Conservation (phyloP, 2,797 vertebrate genomes). For the Sebastes glaucus region DNA sequence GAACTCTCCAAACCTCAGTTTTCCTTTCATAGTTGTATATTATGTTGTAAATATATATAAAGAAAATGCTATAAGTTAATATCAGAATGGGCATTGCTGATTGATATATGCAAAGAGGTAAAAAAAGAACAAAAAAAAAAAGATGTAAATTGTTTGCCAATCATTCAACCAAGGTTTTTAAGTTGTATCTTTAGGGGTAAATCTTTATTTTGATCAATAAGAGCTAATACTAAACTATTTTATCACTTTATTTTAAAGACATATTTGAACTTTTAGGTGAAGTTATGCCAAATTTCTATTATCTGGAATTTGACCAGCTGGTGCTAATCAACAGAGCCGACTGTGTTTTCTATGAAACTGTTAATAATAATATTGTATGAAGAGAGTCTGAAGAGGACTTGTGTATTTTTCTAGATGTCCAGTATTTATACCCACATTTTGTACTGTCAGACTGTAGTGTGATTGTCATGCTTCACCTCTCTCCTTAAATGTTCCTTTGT, state of each 20-base stretch:
- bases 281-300: constrained; percentile 71
- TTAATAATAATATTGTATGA: constrained; percentile 86
- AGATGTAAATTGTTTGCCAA: constrained; percentile 62
- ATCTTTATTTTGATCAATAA: constrained; percentile 74
- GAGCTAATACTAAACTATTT: constrained; percentile 63
- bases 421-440: constrained; percentile 95
- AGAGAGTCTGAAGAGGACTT: constrained; percentile 87
- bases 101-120: constrained; percentile 67
- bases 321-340: constrained; percentile 82
- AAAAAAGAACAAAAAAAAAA: background rate
- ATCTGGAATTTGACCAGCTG: constrained; percentile 77
- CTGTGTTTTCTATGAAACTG: constrained; percentile 82
- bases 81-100: constrained; percentile 73
- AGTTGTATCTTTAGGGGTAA: constrained; percentile 44
- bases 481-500: constrained; percentile 81
- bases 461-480: constrained; percentile 86
- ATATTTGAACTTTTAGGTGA: constrained; percentile 71
- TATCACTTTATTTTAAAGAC: constrained; percentile 76
- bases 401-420: constrained; percentile 95
- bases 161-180: constrained; percentile 51
- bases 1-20: constrained; percentile 65
- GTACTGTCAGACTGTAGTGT: constrained; percentile 89
- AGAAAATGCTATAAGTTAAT: constrained; percentile 64
- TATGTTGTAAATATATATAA: constrained; percentile 66
- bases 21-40: constrained; percentile 56